These are phyloP conservation scores for Proisotoma minuta DNA, from an alignment of 2,888 invertebrate genomes.

Conservation along the genomic window DNA sequence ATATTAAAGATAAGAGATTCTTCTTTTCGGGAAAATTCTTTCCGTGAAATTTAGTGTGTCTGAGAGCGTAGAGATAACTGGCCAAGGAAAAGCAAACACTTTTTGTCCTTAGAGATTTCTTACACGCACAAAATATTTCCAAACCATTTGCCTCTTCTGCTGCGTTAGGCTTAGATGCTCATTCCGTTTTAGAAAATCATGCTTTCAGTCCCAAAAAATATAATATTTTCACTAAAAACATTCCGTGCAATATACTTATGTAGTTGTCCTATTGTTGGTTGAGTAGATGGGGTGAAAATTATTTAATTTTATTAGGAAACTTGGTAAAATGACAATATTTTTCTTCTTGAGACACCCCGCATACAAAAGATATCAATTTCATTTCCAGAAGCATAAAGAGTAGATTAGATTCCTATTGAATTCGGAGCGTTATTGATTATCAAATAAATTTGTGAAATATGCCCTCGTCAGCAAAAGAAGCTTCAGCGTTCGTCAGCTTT, in stretches of 20 bases:
- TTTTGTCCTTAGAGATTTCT: conserved; percentile 9
- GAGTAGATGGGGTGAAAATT: conserved; percentile 14
- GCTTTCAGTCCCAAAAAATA: background rate
- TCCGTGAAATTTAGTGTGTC: background rate
- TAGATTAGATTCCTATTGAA: no score
- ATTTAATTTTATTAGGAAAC: no score
- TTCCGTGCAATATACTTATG: no score
- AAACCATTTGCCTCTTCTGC: conserved; percentile 11
- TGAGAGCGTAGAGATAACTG: conserved; percentile 13
- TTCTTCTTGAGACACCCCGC: no score
- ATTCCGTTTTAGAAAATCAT: conserved; percentile 15
- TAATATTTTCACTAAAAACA: no score
- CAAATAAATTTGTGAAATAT: background rate
- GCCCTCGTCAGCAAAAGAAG: background rate
- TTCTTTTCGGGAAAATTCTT: background rate
- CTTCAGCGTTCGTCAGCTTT: no score
- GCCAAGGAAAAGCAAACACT: background rate
- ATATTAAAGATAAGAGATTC: conserved; percentile 12
- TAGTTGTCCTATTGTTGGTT: no score
- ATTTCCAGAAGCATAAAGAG: no score
- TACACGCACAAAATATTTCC: conserved; percentile 1
- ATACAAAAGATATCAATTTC: no score
- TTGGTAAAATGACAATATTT: no score
- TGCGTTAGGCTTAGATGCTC: conserved; percentile 6
- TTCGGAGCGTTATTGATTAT: background rate